A percentile compares a stretch with the other conserved stretches of the same genome.
Evolutionary conservation across 2,888 invertebrate species (phyloP).

Genomic region (Lycocerus yunnanus): DNA sequence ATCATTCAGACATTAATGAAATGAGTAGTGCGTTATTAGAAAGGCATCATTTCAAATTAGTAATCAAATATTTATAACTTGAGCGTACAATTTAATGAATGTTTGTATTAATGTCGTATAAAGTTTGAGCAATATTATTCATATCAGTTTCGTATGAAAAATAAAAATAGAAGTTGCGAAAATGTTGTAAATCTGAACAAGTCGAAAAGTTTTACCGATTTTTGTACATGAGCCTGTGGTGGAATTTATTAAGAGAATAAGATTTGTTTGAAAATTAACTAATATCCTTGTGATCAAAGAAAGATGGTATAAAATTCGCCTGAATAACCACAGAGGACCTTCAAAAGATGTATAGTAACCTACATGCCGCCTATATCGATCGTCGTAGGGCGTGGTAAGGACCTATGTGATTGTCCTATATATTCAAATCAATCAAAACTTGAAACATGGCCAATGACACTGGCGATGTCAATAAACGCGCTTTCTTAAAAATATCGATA

Average conservation of each 20-base stretch:
- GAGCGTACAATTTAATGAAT: neutral
- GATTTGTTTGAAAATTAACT: constrained; percentile 16
- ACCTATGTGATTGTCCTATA: constrained; percentile 43
- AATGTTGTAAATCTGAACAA: neutral
- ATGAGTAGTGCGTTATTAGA: neutral
- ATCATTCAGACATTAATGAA: neutral
- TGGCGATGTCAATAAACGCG: constrained; percentile 18
- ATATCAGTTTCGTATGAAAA: neutral
- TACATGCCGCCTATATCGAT: constrained; percentile 49
- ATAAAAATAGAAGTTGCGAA: neutral
- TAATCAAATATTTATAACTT: neutral
- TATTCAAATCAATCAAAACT: constrained; percentile 43
- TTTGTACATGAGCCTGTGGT: neutral
- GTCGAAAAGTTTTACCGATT: neutral
- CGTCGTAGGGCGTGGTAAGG: constrained; percentile 49
- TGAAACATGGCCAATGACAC: constrained; percentile 32
- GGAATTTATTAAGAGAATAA: neutral
- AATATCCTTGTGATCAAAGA: constrained; percentile 41
- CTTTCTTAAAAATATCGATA: constrained; percentile 1
- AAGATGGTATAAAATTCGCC: constrained; percentile 37
- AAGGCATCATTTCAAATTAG: neutral
- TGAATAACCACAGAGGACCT: constrained; percentile 41
- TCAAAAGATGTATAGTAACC: constrained; percentile 47
- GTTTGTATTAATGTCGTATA: neutral
- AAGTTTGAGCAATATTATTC: neutral